Evolutionary conservation across 1,140 invertebrate genomes (phyloP), one percentile per base, ranked within the genome.

Genomic region (Neodiprion pinetum): DNA sequence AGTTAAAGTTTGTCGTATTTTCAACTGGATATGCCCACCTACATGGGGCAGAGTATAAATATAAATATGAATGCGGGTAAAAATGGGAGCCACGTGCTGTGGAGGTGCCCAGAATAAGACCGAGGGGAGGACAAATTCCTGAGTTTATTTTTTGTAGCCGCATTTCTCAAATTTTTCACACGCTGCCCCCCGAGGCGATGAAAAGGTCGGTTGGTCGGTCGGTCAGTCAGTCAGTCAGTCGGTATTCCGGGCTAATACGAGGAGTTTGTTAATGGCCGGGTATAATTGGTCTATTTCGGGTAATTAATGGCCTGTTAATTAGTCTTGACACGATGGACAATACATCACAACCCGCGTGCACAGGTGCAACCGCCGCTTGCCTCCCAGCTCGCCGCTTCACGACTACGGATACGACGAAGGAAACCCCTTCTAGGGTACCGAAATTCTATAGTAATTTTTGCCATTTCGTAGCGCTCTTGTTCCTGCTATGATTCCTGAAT

Each of bases 271-370:
- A 76, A 79, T 77, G 50, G 50, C 65, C 65, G 47, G 40, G 40
- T 73, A 76, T 81, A 80, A 81, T 80, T 81, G 77, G 74, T 80
- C 75, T 75, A 77, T 80, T 80, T 78, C 73, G 71, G 67, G 72
- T 80, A 81, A 81, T 81, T 81, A 80, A 80, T 80, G 78, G 65
- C 50, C 66, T 69, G 76, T 81, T 80, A 80, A 81, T 81, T 77
- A 81, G 76, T 74, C 73, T 72, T 76, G 78, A 77, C 78, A 72
- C 69, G 48, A 73, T 75, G 71, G 48, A 66, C 49, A 48, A 48
- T 66, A 69, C 66, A 69, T 66, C 17, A 40, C 28, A 48, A 53
- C 53, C 9, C 48, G 14, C 28, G 28, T 21, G 69, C 74, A 77
- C 76, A 77, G 76, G 76, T 77, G 76, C 71, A 61, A 65, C 67